These are phyloP conservation scores for Butastur rufipennis DNA, from an alignment of 2,113 vertebrate species.

Conservation along the genomic window DNA sequence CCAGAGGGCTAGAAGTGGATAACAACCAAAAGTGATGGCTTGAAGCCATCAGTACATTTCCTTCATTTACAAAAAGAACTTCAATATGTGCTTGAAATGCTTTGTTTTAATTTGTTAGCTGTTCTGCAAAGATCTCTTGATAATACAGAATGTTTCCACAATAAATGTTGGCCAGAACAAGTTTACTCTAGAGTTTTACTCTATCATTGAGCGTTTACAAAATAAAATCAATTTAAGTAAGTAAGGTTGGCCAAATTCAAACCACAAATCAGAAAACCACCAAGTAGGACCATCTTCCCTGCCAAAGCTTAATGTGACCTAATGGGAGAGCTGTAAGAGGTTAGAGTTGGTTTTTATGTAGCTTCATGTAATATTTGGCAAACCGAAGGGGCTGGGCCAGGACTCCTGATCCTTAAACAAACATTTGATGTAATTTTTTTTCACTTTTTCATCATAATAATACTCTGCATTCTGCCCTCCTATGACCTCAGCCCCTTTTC, in stretches of 20 bases:
- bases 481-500: conserved; percentile 55
- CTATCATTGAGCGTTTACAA: conserved; percentile 74
- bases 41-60: conserved; percentile 45
- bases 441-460: conserved; percentile 64
- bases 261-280: conserved; percentile 82
- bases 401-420: conserved; percentile 72
- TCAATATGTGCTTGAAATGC: conserved; percentile 38
- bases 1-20: conserved; percentile 28
- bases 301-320: conserved; percentile 78
- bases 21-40: conserved; percentile 50
- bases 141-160: conserved; percentile 76
- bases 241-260: conserved; percentile 74
- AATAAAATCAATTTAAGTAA: conserved; percentile 79
- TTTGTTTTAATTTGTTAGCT: conserved; percentile 66
- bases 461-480: conserved; percentile 64
- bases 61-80: conserved; percentile 42
- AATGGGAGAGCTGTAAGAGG: conserved; percentile 75
- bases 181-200: conserved; percentile 74
- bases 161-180: conserved; percentile 71
- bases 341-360: conserved; percentile 73
- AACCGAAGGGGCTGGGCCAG: conserved; percentile 56
- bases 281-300: conserved; percentile 67
- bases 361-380: conserved; percentile 75
- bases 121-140: conserved; percentile 71
- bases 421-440: conserved; percentile 73